These are phyloP conservation scores for Chamaea fasciata DNA, from an alignment of 2,113 vertebrate genomes.

Conservation along the genomic window DNA sequence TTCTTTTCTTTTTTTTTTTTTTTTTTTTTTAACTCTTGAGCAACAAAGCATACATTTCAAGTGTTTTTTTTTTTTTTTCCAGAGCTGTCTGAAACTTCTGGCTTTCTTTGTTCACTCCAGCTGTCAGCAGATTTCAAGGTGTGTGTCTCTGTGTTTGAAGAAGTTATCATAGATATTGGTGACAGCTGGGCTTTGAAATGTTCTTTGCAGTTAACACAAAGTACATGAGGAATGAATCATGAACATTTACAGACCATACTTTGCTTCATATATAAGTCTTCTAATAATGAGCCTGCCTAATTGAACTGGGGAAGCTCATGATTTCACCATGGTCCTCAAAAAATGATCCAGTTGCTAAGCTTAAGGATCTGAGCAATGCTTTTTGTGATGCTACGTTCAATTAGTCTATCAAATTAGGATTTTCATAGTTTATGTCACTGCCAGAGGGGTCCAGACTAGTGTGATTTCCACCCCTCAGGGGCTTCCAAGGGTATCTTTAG, in stretches of 20 bases:
- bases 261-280: neutral
- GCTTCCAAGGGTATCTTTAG: neutral
- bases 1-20: neutral
- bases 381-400: neutral
- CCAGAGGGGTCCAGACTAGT: neutral
- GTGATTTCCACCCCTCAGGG: neutral
- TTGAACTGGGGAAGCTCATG: neutral
- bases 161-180: neutral
- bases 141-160: neutral
- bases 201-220: neutral
- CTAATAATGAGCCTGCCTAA: neutral
- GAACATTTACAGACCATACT: neutral
- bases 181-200: constrained; percentile 12
- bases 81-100: neutral
- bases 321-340: neutral
- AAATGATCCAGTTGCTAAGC: neutral
- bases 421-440: neutral
- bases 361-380: neutral
- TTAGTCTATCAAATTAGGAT: neutral
- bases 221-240: neutral
- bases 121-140: constrained; percentile 1
- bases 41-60: neutral
- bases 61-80: neutral
- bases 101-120: neutral
- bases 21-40: neutral